Percentiles rank a stretch among this genome's conserved stretches.
Conservation (phyloP, 2,888 invertebrate species). For the Ochropleura leucogaster region DNA sequence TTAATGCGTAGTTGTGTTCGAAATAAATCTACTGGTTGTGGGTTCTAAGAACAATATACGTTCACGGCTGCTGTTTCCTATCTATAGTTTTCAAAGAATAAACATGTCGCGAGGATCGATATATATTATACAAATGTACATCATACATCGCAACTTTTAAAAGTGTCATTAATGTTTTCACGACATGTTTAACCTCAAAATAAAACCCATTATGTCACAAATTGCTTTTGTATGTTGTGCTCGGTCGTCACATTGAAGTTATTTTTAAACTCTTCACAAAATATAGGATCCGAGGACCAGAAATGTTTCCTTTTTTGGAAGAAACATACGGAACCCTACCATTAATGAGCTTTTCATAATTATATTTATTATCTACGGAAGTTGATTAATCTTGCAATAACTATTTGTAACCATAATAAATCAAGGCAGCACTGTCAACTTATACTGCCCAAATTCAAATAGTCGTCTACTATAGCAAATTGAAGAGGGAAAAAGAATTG, state of each 20-base stretch:
- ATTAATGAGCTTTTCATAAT: not conserved
- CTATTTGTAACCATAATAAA: conserved; percentile 15
- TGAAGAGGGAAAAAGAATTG: conserved; percentile 50
- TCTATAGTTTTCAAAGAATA: not conserved
- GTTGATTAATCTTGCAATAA: conserved; percentile 11
- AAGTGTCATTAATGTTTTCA: not conserved
- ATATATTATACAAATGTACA: not conserved
- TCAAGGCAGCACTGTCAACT: conserved; percentile 20
- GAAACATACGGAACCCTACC: not conserved
- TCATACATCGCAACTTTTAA: not conserved
- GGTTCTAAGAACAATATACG: not conserved
- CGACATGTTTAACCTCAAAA: not conserved
- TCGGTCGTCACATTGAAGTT: no score
- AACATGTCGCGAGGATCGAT: not conserved
- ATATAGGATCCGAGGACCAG: not conserved
- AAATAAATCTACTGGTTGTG: conserved; percentile 20
- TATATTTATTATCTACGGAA: no score
- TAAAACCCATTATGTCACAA: not conserved
- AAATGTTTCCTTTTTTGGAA: not conserved
- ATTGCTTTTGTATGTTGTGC: not conserved
- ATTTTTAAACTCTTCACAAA: not conserved
- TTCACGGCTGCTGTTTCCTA: not conserved
- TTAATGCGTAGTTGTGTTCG: conserved; percentile 19
- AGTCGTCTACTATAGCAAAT: conserved; percentile 39
- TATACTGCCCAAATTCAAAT: conserved; percentile 40